These are phyloP conservation scores for Drosophila baimaii DNA, from an alignment of 1,140 invertebrate species.

Conservation along the genomic window DNA sequence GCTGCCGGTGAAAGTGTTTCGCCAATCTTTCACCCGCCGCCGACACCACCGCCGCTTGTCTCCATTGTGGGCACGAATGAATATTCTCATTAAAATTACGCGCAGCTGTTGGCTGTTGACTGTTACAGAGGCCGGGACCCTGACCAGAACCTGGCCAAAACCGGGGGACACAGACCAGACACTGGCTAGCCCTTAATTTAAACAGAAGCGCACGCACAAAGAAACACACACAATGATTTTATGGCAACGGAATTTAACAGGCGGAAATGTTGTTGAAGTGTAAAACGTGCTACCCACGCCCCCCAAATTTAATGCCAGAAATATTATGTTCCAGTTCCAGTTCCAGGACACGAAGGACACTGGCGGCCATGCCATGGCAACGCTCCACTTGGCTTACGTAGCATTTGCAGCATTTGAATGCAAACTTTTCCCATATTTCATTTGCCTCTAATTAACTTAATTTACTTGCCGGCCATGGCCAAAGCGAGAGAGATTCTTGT, in stretches of 20 bases:
- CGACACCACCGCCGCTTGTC: conserved; percentile 56
- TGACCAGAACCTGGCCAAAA: conserved; percentile 27
- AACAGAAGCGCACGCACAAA: conserved; percentile 24
- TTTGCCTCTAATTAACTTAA: conserved; percentile 71
- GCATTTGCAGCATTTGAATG: conserved; percentile 63
- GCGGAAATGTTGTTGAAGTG: conserved; percentile 74
- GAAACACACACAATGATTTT: conserved; percentile 67
- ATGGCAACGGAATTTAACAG: conserved; percentile 65
- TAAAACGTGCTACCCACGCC: conserved; percentile 64
- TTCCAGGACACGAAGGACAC: conserved; percentile 6
- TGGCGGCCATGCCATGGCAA: conserved; percentile 30
- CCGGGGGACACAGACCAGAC: conserved; percentile 41
- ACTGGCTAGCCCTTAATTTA: conserved; percentile 56
- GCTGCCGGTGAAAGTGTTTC: conserved; percentile 56
- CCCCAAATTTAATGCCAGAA: conserved; percentile 60
- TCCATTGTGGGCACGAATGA: conserved; percentile 72
- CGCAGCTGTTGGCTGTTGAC: conserved; percentile 58
- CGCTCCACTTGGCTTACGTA: conserved; percentile 48
- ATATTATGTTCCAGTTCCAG: conserved; percentile 45
- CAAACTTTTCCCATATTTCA: conserved; percentile 75
- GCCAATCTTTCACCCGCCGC: conserved; percentile 67
- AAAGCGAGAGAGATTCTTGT: conserved; percentile 22
- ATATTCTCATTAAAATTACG: conserved; percentile 77
- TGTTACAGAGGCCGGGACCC: background rate
- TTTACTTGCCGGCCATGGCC: conserved; percentile 52